Percentiles rank a stretch among this genome's conserved stretches.
phyloP scores from a whole-genome alignment of 2,113 vertebrate genomes.

The Oreochromis spilurus region DNA sequence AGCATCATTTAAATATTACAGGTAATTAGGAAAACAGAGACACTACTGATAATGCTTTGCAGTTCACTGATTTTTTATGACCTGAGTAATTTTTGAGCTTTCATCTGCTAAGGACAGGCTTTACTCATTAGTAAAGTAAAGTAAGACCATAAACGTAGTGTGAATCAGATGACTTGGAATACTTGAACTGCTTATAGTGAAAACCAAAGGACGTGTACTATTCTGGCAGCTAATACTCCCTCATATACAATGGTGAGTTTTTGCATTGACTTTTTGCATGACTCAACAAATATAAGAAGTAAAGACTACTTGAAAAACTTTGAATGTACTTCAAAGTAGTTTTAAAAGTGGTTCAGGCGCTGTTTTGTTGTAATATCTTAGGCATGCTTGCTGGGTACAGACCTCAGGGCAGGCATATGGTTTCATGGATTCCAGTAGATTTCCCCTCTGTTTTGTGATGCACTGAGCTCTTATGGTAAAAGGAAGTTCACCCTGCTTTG shows the following conservation, averaged over 20 bases:
- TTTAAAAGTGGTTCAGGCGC: neutral
- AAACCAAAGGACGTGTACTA: neutral
- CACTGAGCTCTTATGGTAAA: neutral
- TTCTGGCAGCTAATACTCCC: neutral
- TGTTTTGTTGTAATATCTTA: neutral
- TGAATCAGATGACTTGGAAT: neutral
- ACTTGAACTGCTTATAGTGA: neutral
- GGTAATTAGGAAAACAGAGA: neutral
- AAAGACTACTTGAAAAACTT: neutral
- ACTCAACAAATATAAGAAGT: neutral
- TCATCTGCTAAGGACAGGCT: neutral
- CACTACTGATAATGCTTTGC: neutral
- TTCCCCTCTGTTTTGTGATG: neutral
- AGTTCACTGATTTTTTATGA: neutral
- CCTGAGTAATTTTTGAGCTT: neutral
- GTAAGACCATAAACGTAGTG: neutral
- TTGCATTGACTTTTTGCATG: neutral
- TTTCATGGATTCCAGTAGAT: neutral
- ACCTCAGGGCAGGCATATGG: neutral
- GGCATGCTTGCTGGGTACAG: neutral
- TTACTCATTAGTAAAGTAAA: neutral
- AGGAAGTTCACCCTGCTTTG: neutral
- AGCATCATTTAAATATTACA: neutral
- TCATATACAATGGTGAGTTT: neutral
- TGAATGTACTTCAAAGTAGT: no score